A percentile compares a stretch with the other conserved stretches of the same genome.
Conservation (phyloP, 1,140 invertebrate species). For the Nasonia vitripennis region DNA sequence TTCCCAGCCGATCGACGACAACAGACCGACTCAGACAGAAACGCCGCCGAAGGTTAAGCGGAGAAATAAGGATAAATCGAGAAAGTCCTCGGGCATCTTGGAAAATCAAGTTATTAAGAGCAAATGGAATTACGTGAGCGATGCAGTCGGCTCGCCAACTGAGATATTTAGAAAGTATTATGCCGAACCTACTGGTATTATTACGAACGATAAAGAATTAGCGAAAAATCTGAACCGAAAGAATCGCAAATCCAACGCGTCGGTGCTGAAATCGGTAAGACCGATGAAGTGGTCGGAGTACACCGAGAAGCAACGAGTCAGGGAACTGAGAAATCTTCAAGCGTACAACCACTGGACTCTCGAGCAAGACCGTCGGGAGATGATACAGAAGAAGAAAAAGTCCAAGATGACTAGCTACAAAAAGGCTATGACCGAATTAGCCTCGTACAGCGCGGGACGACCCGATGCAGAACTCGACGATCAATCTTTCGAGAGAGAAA, state of each 20-base stretch:
- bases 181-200: neutral
- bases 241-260: neutral
- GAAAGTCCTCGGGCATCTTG: neutral
- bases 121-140: neutral
- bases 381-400: conserved; percentile 47
- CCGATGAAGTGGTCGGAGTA: neutral
- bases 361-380: conserved; percentile 47
- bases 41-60: neutral
- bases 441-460: neutral
- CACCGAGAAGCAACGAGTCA: conserved; percentile 17
- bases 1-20: neutral
- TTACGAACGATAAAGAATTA: neutral
- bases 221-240: neutral
- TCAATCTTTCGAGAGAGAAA: neutral
- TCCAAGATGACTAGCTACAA: conserved; percentile 23
- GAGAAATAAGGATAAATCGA: neutral
- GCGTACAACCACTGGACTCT: conserved; percentile 55
- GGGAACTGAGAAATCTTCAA: conserved; percentile 53
- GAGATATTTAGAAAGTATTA: neutral
- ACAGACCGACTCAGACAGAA: neutral
- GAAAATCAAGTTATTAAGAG: neutral
- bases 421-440: neutral
- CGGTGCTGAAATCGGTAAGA: neutral
- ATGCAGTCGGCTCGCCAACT: neutral
- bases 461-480: neutral